Conservation (phyloP, 2,888 invertebrate species). For the Drosophila nigricruria region DNA sequence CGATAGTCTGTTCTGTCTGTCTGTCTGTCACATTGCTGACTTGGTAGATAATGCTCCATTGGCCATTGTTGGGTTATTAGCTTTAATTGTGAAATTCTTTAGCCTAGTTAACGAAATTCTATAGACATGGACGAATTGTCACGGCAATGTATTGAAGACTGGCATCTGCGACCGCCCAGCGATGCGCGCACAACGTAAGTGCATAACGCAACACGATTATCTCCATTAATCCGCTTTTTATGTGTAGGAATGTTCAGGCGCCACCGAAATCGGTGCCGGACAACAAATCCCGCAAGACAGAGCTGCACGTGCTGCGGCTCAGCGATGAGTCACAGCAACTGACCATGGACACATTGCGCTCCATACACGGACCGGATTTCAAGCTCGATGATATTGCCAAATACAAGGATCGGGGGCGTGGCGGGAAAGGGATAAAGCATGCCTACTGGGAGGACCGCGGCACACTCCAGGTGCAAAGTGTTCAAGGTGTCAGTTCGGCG, state of each 20-base stretch:
- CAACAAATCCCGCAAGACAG: constrained; percentile 88
- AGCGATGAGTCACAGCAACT: constrained; percentile 90
- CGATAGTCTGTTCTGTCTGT: too few species aligned
- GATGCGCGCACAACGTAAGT: constrained; percentile 87
- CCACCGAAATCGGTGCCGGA: constrained; percentile 85
- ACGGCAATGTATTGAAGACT: constrained; percentile 88
- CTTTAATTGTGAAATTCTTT: constrained; percentile 44
- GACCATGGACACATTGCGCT: constrained; percentile 90
- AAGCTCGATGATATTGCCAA: constrained; percentile 87
- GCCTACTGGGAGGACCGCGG: constrained; percentile 92
- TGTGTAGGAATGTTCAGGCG: constrained; percentile 82
- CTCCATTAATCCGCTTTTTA: neutral
- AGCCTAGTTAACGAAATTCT: neutral
- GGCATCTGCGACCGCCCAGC: constrained; percentile 88
- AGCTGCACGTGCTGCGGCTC: constrained; percentile 90
- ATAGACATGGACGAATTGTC: constrained; percentile 87
- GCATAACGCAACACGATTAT: neutral
- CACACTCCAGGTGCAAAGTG: constrained; percentile 89
- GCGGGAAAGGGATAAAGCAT: constrained; percentile 88
- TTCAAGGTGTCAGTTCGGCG: constrained; percentile 80
- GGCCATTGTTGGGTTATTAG: constrained; percentile 25
- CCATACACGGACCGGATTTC: constrained; percentile 91
- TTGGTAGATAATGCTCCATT: constrained; percentile 15
- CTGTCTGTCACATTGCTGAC: constrained; percentile 10
- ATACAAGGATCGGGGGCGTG: constrained; percentile 88